phyloP scores from a whole-genome alignment of 1,140 invertebrate genomes.

The Centruroides vittatus region DNA sequence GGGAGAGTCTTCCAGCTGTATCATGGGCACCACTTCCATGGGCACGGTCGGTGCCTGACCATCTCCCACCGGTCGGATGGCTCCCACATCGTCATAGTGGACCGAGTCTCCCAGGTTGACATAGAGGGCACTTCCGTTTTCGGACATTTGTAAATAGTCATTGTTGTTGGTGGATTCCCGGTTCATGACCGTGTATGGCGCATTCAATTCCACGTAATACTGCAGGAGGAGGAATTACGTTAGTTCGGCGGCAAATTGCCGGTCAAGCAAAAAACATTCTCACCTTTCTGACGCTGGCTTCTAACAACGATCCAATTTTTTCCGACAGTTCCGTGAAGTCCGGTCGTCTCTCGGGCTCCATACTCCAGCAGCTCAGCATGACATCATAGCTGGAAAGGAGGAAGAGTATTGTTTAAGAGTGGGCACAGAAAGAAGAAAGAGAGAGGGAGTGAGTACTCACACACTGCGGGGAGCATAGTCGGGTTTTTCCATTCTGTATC shows the following conservation, averaged over 20 bases:
- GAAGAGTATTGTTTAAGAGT: too few species aligned
- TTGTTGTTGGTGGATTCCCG: constrained; percentile 18
- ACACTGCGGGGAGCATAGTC: constrained; percentile 29
- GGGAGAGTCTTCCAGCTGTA: not conserved
- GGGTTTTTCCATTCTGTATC: constrained; percentile 53
- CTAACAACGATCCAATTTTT: too few species aligned
- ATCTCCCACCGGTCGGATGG: not conserved
- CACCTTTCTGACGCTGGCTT: too few species aligned
- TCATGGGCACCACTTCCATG: not conserved
- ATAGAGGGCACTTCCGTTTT: too few species aligned
- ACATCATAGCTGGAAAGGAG: not conserved
- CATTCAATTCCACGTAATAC: constrained; percentile 72
- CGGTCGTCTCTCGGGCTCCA: not conserved
- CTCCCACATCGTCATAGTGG: not conserved
- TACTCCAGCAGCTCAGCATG: not conserved
- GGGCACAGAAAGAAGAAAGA: too few species aligned
- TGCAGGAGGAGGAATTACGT: constrained; percentile 29
- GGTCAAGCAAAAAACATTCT: too few species aligned
- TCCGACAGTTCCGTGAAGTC: not conserved
- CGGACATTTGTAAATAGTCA: constrained; percentile 52
- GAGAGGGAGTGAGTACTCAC: not conserved
- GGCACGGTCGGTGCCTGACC: not conserved
- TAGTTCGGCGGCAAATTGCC: too few species aligned
- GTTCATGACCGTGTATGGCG: constrained; percentile 58
- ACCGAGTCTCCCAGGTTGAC: not conserved